Base-by-base conservation (phyloP, 2,113 vertebrate species). In the Arenaria interpres region DNA sequence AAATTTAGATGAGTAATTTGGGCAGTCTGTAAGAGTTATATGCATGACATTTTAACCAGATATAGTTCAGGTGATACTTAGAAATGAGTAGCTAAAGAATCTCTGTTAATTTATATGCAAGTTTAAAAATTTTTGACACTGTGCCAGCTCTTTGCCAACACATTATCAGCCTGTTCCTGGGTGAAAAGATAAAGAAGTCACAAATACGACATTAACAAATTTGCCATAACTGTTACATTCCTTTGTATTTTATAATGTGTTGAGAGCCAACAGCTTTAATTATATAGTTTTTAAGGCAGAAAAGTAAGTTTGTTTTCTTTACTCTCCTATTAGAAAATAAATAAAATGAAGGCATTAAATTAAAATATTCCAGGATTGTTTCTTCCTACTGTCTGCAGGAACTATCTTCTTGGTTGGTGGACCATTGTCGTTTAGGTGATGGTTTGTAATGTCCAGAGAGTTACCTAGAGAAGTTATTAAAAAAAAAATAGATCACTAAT, bases 331-430 rank as follows among this genome's bases (percentile, higher is more conserved):
- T 15, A 63, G 21, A 48, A 63, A 75, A n/a, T 5, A 14, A 30
- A 72, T 4, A 50, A 25, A 22, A 23, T 35, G 0, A n/a, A 71
- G 27, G 2, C 1, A 2, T 10, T 30, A 25, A 1, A 25, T 48
- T 51, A 59, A 64, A 22, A 35, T 37, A 30, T 64, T 85, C 5
- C 14, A 59, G 7, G 15, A 35, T 9, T 39, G 0, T 48, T 87
- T 53, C 41, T 12, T 74, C 22, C 25, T 43, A 4, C 9, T 50
- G 5, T 25, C 21, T 83, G 2, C 10, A 43, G 21, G 20, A 91
- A 5, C 18, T 35, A 6, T 12, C 23, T 25, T 66, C 20, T 21
- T 72, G 7, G 3, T 2, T 53, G 10, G 30, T 20, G 14, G 12
- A 43, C 9, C 4, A 3, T 16, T 72, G 4, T 22, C 6, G 28